Conservation (phyloP, 2,113 vertebrate genomes). For the Pachycephala philippinensis region DNA sequence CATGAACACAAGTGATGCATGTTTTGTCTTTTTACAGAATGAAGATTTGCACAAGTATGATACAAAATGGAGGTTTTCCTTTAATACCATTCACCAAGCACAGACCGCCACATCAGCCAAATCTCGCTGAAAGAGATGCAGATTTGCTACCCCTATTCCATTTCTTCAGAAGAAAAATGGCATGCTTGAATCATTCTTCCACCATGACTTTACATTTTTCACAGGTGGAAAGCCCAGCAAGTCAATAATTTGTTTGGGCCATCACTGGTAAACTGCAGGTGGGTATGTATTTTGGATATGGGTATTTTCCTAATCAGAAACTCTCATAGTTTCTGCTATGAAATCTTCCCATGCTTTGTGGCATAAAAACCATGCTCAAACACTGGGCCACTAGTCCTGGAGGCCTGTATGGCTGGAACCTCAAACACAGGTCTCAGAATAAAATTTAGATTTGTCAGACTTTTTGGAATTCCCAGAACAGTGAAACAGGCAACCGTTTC, state of each 20-base stretch:
- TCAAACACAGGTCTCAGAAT: neutral
- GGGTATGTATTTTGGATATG: neutral
- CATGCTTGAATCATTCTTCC: neutral
- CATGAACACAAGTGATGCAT: neutral
- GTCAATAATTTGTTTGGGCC: neutral
- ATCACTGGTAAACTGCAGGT: neutral
- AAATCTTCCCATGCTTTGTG: neutral
- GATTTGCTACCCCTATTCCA: neutral
- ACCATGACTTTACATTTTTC: neutral
- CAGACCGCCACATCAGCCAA: neutral
- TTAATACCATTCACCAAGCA: neutral
- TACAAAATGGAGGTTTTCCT: neutral
- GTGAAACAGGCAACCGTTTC: neutral
- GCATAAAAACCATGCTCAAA: neutral
- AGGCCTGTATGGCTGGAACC: neutral
- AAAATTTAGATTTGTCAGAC: neutral
- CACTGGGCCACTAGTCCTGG: neutral
- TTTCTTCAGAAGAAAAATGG: neutral
- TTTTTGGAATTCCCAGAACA: neutral
- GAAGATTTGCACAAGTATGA: neutral
- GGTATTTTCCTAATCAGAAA: neutral
- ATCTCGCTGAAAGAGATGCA: neutral
- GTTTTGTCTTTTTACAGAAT: neutral
- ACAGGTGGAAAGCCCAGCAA: neutral
- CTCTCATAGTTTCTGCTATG: neutral